Evolutionary conservation across 2,888 invertebrate species (phyloP).

Genomic region (Papilio gigon): DNA sequence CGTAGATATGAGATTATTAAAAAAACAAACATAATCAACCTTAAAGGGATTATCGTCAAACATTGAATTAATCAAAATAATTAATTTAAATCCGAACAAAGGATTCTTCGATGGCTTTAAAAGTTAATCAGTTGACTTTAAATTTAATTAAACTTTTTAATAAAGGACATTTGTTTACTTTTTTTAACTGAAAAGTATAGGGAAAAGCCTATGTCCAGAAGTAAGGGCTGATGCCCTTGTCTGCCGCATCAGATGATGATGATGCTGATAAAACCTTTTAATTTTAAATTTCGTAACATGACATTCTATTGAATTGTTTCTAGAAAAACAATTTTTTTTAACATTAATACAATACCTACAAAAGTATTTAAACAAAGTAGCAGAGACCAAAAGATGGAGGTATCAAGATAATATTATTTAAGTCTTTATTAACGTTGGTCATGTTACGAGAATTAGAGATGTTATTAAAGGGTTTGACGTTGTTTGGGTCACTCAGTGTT

Average conservation of each 20-base stretch:
- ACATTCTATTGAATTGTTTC: too few relatives aligned
- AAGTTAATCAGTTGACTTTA: constrained; percentile 11
- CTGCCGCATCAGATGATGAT: too few relatives aligned
- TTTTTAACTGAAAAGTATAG: too few relatives aligned
- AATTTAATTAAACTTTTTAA: constrained; percentile 14
- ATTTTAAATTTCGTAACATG: too few relatives aligned
- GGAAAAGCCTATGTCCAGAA: too few relatives aligned
- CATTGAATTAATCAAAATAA: constrained; percentile 9
- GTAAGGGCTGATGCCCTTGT: too few relatives aligned
- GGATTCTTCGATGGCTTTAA: not conserved
- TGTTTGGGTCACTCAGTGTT: constrained; percentile 11
- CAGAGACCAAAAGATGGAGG: not conserved
- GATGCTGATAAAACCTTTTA: too few relatives aligned
- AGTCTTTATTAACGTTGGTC: constrained; percentile 26
- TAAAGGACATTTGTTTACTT: too few relatives aligned
- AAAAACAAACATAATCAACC: not conserved
- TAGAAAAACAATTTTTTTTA: too few relatives aligned
- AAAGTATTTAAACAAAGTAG: too few relatives aligned
- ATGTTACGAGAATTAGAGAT: constrained; percentile 28
- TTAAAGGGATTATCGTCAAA: not conserved
- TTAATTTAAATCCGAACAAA: not conserved
- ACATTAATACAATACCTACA: too few relatives aligned
- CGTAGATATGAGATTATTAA: not conserved
- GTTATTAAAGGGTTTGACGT: constrained; percentile 25
- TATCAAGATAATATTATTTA: constrained; percentile 27